phyloP scores from a whole-genome alignment of 2,888 invertebrate species.

The Erebia ligea region DNA sequence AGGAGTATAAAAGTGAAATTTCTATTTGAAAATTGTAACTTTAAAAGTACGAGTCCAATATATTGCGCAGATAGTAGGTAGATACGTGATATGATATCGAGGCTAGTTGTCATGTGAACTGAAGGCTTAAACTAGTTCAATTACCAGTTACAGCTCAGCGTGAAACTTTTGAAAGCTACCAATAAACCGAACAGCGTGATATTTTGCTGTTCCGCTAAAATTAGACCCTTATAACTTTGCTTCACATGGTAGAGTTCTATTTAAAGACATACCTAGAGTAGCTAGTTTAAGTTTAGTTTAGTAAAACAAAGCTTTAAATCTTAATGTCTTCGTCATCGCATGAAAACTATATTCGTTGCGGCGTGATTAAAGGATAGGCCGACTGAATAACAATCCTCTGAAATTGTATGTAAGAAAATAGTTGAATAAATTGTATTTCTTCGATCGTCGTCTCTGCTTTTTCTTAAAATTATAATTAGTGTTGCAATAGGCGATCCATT shows the following conservation, averaged over 20 bases:
- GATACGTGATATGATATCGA: slow-evolving; percentile 21
- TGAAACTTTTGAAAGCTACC: slow-evolving; percentile 26
- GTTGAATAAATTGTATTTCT: no score
- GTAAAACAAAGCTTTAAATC: no score
- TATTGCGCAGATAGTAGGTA: slow-evolving; percentile 1
- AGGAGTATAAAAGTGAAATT: neutral
- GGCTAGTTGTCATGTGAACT: slow-evolving; percentile 24
- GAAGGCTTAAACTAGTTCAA: slow-evolving; percentile 25
- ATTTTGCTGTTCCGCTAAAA: slow-evolving; percentile 20
- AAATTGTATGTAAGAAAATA: no score
- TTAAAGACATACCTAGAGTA: neutral
- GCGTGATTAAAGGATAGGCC: no score
- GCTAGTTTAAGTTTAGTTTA: no score
- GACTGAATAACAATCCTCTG: no score
- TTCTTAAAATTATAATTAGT: no score
- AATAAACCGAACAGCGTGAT: slow-evolving; percentile 22
- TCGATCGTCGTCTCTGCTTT: no score
- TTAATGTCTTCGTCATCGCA: neutral
- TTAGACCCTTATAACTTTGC: slow-evolving; percentile 9
- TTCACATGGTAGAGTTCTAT: neutral
- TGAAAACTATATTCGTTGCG: no score
- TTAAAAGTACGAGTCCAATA: neutral
- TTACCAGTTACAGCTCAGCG: slow-evolving; percentile 26
- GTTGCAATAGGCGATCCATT: no score
- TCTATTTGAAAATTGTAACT: slow-evolving; percentile 11